These are phyloP conservation scores for Deladenus siricidicola DNA, from an alignment of 2,888 invertebrate genomes.

Conservation along the genomic window DNA sequence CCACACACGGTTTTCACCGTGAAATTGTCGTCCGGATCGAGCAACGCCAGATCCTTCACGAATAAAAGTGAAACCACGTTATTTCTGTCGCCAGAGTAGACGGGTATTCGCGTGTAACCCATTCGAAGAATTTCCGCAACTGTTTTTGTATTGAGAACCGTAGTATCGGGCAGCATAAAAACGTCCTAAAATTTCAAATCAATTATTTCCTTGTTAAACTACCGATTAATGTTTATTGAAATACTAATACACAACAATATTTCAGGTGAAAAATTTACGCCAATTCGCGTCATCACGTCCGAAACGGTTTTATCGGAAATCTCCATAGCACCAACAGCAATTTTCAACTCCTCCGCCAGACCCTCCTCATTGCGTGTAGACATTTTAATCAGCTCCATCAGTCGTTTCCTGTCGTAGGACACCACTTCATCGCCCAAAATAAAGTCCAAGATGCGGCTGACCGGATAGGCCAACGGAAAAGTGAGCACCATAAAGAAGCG, in stretches of 20 bases:
- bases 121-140: constrained; percentile 86
- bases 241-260: too few relatives aligned
- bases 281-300: constrained; percentile 44
- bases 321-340: constrained; percentile 46
- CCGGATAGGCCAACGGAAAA: constrained; percentile 33
- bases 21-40: constrained; percentile 95
- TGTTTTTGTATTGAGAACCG: constrained; percentile 81
- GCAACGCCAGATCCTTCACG: constrained; percentile 93
- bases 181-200: constrained; percentile 64
- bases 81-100: constrained; percentile 59
- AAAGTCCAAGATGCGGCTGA: constrained; percentile 38
- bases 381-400: constrained; percentile 76
- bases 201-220: not conserved
- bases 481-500: constrained; percentile 54
- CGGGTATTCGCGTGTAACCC: constrained; percentile 87
- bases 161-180: constrained; percentile 84
- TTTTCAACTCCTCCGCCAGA: constrained; percentile 42
- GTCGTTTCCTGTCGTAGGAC: constrained; percentile 86
- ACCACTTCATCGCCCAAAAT: constrained; percentile 84
- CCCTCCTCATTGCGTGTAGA: constrained; percentile 31
- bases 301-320: constrained; percentile 37
- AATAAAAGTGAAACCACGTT: constrained; percentile 62
- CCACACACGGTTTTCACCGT: constrained; percentile 44
- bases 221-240: too few relatives aligned
- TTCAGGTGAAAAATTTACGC: constrained; percentile 23